Evolutionary conservation across 2,797 vertebrate species (phyloP), one percentile per base, ranked within the genome.

Genomic region (Scolopax rusticola): DNA sequence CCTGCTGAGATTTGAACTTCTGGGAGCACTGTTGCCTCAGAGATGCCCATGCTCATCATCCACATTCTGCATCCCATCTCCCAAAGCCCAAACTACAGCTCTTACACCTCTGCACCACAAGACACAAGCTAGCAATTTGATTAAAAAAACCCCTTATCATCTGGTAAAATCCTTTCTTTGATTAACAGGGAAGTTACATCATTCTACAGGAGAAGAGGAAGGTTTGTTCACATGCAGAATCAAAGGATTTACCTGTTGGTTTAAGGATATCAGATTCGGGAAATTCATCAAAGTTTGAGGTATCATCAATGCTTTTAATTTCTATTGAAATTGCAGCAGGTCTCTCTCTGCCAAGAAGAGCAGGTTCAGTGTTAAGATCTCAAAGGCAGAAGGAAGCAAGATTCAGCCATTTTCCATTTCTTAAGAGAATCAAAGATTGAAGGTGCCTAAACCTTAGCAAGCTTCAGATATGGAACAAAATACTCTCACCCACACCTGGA

Each of bases 301-400:
- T 99, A 98, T 99, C 99, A n/a, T 99, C 99, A 32, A 99, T 99
- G 98, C 99, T 99, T 97, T 99, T 99, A 97, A 99, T 99, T 97
- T 99, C 99, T 73, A 99, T 99, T 47, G 99, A 98, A 94, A 99
- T 99, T 9, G 99, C 99, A 86, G 99, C 99, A 33, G 99, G 99
- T 96, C 99, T 98, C 97, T 99, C 99, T 96, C 99, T 99, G 97
- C 67, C 94, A 97, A 95, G 91, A 89, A 97, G 13, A 98, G 78
- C 88, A 93, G 38, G 33, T 45, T 60, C 48, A 87, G 57, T 23
- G 33, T 94, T 93, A 69, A 74, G 43, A 84, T 90, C 67, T 54
- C 63, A 59, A 67, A 94, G 63, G 84, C 81, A 73, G 53, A 50
- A 71, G 47, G 40, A 84, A 95, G 28, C 64, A 81, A 51, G 11